phyloP scores from a whole-genome alignment of 2,888 invertebrate genomes.

The Drosophila siamana region DNA sequence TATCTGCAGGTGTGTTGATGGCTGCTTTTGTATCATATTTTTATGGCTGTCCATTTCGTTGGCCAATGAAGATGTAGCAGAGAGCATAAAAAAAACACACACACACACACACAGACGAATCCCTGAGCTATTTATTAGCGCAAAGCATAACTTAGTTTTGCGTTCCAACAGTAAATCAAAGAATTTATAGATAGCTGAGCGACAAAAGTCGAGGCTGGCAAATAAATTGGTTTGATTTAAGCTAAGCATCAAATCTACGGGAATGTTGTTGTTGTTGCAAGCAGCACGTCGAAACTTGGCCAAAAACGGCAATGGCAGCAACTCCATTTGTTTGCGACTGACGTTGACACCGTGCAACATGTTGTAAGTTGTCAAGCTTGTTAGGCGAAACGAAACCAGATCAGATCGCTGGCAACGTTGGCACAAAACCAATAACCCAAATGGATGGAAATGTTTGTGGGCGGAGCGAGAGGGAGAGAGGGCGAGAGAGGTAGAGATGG shows the following conservation, averaged over 20 bases:
- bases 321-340: conserved; percentile 41
- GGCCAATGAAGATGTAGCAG: conserved; percentile 16
- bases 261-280: background rate
- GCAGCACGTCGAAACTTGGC: conserved; percentile 14
- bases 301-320: conserved; percentile 13
- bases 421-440: conserved; percentile 29
- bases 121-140: conserved; percentile 28
- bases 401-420: conserved; percentile 24
- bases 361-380: conserved; percentile 46
- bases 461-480: too few relatives aligned
- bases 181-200: background rate
- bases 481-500: too few relatives aligned
- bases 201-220: background rate
- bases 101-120: too few relatives aligned
- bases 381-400: conserved; percentile 45
- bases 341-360: conserved; percentile 40
- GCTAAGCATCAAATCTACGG: background rate
- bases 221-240: conserved; percentile 6
- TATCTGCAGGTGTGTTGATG: conserved; percentile 23
- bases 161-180: conserved; percentile 1
- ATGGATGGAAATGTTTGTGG: conserved; percentile 15
- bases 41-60: conserved; percentile 38
- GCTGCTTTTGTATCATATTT: conserved; percentile 25
- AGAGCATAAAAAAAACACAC: conserved; percentile 7
- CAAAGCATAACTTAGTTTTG: conserved; percentile 15